Evolutionary conservation across 2,888 invertebrate species (phyloP), one percentile per base, ranked within the genome.

Genomic region (Pandemis corylana): DNA sequence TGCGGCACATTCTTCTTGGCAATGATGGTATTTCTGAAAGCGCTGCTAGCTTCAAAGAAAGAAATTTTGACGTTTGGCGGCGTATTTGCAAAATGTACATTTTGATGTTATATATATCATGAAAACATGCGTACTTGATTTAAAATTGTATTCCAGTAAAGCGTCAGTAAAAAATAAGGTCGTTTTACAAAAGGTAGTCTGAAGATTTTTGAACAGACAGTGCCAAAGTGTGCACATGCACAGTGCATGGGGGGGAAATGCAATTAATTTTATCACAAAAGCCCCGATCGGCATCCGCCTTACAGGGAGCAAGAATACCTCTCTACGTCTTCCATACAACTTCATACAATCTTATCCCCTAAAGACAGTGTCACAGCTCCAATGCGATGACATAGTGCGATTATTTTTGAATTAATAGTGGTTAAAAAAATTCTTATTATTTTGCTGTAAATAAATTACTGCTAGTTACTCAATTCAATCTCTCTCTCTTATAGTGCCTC

Each of bases 261-360:
- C 90, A 91, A 92, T 92, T 91, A 92, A 91, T 91, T 89, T 90
- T 85, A 88, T 88, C 90, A 91, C 90, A 91, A 92, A 89, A 89
- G 90, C 84, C 83, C 81, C 82, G 80, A 83, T 85, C 81, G 83
- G 81, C 76, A 78, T 74, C 75, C 76, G 74, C 71, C 77, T 79
- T 79, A 81, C 80, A 80, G 78, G 79, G 70, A 63, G 68, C 69
- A 63, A 59, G 64, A 73, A 71, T 46, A 61, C 73, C 63, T 70
- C 66, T 36, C 28, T 64, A 61, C 74, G 76, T 76, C 76, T 75
- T 61, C 70, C 65, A 74, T 74, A 74, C 70, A 63, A 44, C 53
- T 59, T 56, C 51, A 51, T 51, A 51, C 51, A 51, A 51, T 5
- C 7, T 49, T 65, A 63, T 63, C 41, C 51, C 28, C n/a, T 62